A percentile compares a stretch with the other conserved stretches of the same genome.
phyloP scores from a whole-genome alignment of 2,113 vertebrate species.

The Poeciliopsis occidentalis region DNA sequence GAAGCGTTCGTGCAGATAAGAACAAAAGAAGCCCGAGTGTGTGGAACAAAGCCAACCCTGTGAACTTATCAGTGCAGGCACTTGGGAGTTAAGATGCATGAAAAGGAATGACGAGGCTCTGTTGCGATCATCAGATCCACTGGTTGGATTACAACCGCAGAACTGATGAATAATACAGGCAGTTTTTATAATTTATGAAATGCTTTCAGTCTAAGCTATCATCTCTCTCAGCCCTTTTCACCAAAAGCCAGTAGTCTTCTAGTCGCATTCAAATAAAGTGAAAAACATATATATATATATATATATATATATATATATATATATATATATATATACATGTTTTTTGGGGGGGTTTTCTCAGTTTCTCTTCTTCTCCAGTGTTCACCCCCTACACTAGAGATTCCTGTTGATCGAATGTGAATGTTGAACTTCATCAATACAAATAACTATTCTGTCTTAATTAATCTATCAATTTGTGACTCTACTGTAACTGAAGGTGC shows the following conservation, averaged over 20 bases:
- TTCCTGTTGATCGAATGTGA: too few species aligned
- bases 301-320: too few species aligned
- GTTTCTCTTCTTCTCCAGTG: background rate
- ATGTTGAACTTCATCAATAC: too few species aligned
- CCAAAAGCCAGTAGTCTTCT: background rate
- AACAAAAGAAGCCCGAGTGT: conserved; percentile 7
- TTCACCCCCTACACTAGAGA: too few species aligned
- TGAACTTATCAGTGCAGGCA: background rate
- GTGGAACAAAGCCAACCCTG: conserved; percentile 5
- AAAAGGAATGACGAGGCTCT: conserved; percentile 1
- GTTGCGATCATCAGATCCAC: background rate
- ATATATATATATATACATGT: too few species aligned
- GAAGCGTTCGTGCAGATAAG: background rate
- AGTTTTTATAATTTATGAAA: background rate
- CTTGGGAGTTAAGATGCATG: background rate
- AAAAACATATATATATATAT: too few species aligned
- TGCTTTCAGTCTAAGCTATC: background rate
- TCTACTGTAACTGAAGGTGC: background rate
- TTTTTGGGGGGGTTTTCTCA: background rate
- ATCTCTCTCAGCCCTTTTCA: background rate
- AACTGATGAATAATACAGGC: background rate
- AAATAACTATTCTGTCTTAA: too few species aligned
- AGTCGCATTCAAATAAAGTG: background rate
- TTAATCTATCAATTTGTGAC: too few species aligned
- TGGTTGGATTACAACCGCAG: background rate